Evolutionary conservation across 2,888 invertebrate species (phyloP), one percentile per base, ranked within the genome.

Genomic region (Hypomecis punctinalis): DNA sequence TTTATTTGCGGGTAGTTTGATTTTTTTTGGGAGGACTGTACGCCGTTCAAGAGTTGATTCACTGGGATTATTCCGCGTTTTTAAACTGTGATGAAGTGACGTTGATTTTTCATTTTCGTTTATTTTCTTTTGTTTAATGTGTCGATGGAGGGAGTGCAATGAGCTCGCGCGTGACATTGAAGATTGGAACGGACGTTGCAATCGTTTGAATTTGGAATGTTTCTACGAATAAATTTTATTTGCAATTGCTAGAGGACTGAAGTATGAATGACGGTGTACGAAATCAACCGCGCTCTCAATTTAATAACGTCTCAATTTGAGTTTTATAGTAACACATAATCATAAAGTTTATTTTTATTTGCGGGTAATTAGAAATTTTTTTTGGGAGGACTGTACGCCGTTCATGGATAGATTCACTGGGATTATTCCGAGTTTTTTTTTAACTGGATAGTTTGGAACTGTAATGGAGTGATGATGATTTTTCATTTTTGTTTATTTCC

Each of bases 381-480:
- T 23, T 23, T 2, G 23, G 51, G 9, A 49, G 57, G n/a, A 43
- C 42, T 61, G 54, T 62, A 51, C 49, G 39, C 9, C 37, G 37
- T 23, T 54, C 52, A 13, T 2, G 47, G 23, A 66, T 64, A 68
- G 70, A 71, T 60, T 71, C 68, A 68, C 61, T 49, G 57, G 56
- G 58, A 67, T 65, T 63, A 67, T 70, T 61, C 48, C 23, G 56
- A n/a, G 49, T 8, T 54, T 53, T 47, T 35, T 23, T 23, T 23
- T 2, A 23, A 23, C 23, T 23, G 23, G 23, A 23, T 23, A 3
- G 23, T 23, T 23, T 23, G 23, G 51, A 51, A 13, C 42, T 45
- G 51, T 46, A 55, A 64, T 47, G 63, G 45, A 54, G 11, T 47
- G 36, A 47, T n/a, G 48, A 39, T 23, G 13, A 9, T 39, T 10